phyloP scores from a whole-genome alignment of 2,797 vertebrate species.

The Tapera naevia region DNA sequence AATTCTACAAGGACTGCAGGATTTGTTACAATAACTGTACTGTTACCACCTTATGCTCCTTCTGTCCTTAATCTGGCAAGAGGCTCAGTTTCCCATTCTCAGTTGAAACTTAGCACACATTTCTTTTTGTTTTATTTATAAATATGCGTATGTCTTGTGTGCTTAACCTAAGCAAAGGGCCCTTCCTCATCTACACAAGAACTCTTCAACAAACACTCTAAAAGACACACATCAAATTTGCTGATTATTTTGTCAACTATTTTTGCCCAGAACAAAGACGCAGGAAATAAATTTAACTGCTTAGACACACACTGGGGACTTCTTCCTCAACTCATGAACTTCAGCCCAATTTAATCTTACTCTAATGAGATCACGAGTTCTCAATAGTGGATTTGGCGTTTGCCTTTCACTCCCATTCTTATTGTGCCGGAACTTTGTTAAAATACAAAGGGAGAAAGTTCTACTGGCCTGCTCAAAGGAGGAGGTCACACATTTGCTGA shows the following conservation, averaged over 20 bases:
- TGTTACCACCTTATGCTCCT: background rate
- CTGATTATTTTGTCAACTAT: background rate
- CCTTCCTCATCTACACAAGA: background rate
- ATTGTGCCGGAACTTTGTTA: background rate
- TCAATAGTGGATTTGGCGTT: background rate
- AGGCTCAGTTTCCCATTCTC: background rate
- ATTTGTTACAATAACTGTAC: background rate
- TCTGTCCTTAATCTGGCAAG: background rate
- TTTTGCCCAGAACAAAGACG: background rate
- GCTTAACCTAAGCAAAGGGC: background rate
- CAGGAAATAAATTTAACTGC: background rate
- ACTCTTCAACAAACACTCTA: background rate
- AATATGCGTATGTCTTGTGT: background rate
- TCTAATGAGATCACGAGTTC: background rate
- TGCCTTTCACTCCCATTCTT: background rate
- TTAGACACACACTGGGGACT: background rate
- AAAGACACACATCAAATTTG: background rate
- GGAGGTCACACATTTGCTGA: background rate
- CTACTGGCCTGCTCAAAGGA: background rate
- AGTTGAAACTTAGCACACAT: background rate
- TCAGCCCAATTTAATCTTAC: background rate
- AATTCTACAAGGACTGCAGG: background rate
- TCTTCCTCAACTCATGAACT: background rate
- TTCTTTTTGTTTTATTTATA: background rate
- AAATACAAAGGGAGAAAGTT: background rate